A percentile compares a stretch with the other conserved stretches of the same genome.
phyloP scores from a whole-genome alignment of 2,888 invertebrate genomes.

The Xestoiulus laeticollis region DNA sequence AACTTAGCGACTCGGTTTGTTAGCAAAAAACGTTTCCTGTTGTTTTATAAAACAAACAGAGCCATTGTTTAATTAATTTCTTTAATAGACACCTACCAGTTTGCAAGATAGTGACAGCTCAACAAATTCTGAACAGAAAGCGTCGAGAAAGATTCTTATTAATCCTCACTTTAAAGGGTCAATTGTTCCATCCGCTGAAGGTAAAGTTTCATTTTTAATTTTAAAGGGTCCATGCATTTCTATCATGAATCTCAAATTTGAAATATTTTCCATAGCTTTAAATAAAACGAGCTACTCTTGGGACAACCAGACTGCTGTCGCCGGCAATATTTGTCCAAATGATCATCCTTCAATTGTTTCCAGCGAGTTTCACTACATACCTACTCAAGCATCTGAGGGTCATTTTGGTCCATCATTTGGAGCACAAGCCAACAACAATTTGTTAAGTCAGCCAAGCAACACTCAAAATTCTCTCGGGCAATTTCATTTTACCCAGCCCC shows the following conservation, averaged over 20 bases:
- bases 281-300: neutral
- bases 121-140: conserved; percentile 7
- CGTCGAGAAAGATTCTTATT: conserved; percentile 46
- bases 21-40: neutral
- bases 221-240: neutral
- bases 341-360: neutral
- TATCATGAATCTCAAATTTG: neutral
- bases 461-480: neutral
- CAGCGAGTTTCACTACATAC: neutral
- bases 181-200: neutral
- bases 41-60: neutral
- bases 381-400: neutral
- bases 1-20: neutral
- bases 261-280: neutral
- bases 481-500: conserved; percentile 10
- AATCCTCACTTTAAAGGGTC: conserved; percentile 49
- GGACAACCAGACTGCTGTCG: neutral
- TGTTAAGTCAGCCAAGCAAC: neutral
- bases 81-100: neutral
- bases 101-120: neutral
- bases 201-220: neutral
- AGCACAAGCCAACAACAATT: neutral
- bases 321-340: neutral
- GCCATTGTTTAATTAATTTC: neutral
- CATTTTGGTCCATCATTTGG: neutral